Evolutionary conservation across 2,797 vertebrate genomes (phyloP).

Genomic region (Ataeniobius toweri): DNA sequence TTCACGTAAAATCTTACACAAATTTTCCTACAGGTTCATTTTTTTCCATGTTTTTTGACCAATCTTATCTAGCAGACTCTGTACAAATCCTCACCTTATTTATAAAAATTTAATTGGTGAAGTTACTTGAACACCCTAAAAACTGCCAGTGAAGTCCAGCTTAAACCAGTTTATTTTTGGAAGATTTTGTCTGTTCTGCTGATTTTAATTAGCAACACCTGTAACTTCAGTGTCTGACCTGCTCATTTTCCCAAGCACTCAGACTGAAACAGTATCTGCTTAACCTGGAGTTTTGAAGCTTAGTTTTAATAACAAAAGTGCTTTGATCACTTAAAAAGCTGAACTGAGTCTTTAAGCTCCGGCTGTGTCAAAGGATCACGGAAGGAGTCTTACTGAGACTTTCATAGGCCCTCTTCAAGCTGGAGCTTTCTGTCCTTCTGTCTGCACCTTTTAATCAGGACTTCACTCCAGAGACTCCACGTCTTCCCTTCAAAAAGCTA

Average conservation of each 20-base stretch:
- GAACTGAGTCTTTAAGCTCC: neutral
- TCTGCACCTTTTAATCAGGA: neutral
- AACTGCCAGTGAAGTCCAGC: neutral
- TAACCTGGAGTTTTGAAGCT: neutral
- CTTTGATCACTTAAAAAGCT: neutral
- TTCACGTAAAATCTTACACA: neutral
- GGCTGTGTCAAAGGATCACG: neutral
- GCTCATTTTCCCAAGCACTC: neutral
- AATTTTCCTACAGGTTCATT: neutral
- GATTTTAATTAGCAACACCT: conserved; percentile 13
- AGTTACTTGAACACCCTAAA: neutral
- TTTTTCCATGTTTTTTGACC: neutral
- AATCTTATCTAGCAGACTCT: neutral
- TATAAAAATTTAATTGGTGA: neutral
- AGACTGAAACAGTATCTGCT: neutral
- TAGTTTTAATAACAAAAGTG: conserved; percentile 1
- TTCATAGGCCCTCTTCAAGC: neutral
- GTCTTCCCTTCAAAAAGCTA: conserved; percentile 1
- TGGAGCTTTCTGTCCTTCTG: neutral
- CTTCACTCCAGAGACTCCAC: neutral
- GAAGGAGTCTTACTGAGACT: neutral
- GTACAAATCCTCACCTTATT: neutral
- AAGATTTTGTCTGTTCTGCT: neutral
- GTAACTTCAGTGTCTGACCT: neutral
- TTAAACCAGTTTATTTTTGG: neutral